These are phyloP conservation scores for Geopemphigus sp. DNA, from an alignment of 1,140 invertebrate species.

Conservation along the genomic window DNA sequence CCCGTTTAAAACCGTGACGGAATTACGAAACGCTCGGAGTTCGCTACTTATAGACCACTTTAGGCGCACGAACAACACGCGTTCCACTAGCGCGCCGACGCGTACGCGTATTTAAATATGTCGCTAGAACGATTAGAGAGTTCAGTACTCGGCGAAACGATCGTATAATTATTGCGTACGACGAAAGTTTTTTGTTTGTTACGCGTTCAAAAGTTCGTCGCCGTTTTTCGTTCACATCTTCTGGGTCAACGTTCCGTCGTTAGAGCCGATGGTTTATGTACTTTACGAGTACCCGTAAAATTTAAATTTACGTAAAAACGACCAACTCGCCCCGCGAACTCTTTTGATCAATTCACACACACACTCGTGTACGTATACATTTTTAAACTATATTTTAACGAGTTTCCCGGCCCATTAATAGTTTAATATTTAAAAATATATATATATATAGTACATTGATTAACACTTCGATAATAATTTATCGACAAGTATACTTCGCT, in stretches of 20 bases:
- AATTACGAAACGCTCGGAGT: no score
- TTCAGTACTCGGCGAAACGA: no score
- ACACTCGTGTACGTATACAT: not conserved
- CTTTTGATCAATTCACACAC: not conserved
- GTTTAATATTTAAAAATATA: not conserved
- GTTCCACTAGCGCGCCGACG: no score
- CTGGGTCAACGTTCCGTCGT: no score
- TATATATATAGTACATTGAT: not conserved
- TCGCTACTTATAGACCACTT: no score
- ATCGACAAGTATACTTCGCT: no score
- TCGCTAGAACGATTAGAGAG: no score
- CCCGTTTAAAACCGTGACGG: no score
- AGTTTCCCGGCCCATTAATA: not conserved
- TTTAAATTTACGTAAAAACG: constrained; percentile 1
- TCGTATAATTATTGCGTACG: not conserved
- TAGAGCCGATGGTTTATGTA: not conserved
- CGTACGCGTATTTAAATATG: no score
- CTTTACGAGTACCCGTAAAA: not conserved
- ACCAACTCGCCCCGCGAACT: not conserved
- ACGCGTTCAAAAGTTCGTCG: constrained; percentile 3
- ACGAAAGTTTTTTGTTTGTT: not conserved
- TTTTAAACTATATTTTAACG: constrained; percentile 1
- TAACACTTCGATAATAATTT: no score
- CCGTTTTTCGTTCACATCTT: not conserved
- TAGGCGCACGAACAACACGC: no score